Evolutionary conservation across 2,888 invertebrate species (phyloP), one percentile per base, ranked within the genome.

Genomic region (Neoascia interrupta): DNA sequence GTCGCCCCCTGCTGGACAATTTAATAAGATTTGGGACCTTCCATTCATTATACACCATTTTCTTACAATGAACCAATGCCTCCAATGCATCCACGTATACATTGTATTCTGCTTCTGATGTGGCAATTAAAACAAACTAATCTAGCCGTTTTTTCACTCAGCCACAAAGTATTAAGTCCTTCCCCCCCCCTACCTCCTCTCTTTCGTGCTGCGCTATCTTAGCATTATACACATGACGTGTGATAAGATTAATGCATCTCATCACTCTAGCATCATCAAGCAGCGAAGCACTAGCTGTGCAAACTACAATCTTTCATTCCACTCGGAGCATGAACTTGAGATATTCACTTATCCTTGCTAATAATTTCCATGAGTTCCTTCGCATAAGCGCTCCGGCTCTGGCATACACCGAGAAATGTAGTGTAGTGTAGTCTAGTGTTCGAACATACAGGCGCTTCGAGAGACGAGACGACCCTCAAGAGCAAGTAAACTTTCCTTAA

Each of bases 221-320:
- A 28, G 53, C n/a, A 13, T 19, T 36, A 21, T 60, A 47, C 39
- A 60, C 31, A 63, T 58, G 69, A 76, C 54, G 47, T 72, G 64
- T 70, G 47, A 70, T 72, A 60, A 66, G 72, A 76, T 72, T 64
- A 72, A 76, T 64, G 76, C 28, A 47, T 39, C 72, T 60, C 60
- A 72, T 76, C 76, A 66, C 53, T 53, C 51, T 21, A 56, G 31
- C 49, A 64, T 58, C 63, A 70, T 63, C 45, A 45, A 39, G 45
- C 18, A 47, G 58, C 5, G 47, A 19, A 18, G 34, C 28, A 10
- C 37, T 45, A 23, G 23, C 60, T 28, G 28, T 11, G 21, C 36
- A n/a, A 15, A 39, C 15, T 43, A 15, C 15, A 4, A 18, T n/a
- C 43, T 21, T 2, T 15, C 31, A 4, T 15, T 54, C 21, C 34